Evolutionary conservation across 2,797 vertebrate species (phyloP).

Genomic region (Microhierax caerulescens): DNA sequence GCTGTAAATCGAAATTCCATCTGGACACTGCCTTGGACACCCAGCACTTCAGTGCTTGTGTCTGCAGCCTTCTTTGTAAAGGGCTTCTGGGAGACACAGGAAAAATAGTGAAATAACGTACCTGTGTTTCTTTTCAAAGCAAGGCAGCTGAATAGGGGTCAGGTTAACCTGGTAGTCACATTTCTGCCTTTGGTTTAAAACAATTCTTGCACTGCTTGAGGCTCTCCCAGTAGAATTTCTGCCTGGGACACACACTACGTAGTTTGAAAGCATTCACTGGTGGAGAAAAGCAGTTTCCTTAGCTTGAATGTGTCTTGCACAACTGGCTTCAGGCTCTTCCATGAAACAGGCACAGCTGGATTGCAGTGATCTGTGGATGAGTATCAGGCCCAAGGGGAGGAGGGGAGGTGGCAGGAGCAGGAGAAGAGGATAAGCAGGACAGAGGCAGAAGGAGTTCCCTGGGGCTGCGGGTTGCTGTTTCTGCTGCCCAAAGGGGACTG

Average conservation of each 20-base stretch:
- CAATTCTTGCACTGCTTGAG: background rate
- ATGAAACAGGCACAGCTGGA: background rate
- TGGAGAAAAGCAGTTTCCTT: background rate
- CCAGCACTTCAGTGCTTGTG: background rate
- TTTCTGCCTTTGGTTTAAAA: background rate
- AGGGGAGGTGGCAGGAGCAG: background rate
- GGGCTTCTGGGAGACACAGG: background rate
- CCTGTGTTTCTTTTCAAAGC: background rate
- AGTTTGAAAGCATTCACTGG: background rate
- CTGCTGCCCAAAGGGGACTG: background rate
- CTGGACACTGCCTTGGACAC: background rate
- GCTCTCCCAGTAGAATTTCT: background rate
- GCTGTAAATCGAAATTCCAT: background rate
- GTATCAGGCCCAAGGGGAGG: background rate
- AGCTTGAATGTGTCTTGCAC: fast-evolving
- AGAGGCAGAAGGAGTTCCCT: background rate
- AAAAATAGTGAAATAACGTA: background rate
- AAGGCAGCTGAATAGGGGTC: background rate
- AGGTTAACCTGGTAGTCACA: background rate
- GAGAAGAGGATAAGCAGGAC: background rate
- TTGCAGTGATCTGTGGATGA: background rate
- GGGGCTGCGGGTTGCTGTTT: background rate
- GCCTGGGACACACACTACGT: background rate
- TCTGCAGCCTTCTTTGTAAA: background rate
- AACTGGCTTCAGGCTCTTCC: background rate